phyloP scores from a whole-genome alignment of 2,113 vertebrate species.

The Morone saxatilis region DNA sequence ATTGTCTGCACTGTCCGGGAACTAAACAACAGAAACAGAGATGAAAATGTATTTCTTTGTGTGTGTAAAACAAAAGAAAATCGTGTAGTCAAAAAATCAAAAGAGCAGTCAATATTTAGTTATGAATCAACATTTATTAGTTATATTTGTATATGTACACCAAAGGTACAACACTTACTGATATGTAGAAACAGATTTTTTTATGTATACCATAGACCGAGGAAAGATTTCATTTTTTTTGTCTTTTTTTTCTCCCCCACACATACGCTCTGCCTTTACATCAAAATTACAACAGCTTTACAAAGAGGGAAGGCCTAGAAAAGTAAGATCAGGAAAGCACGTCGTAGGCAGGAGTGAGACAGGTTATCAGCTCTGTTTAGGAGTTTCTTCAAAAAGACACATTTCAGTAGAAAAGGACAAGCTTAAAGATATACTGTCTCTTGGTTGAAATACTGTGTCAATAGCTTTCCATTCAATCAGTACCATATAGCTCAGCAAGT shows the following conservation, averaged over 20 bases:
- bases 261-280: conserved; percentile 78
- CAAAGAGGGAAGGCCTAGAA: conserved; percentile 85
- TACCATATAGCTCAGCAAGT: conserved; percentile 46
- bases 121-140: conserved; percentile 98
- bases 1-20: background rate
- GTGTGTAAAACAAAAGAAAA: background rate
- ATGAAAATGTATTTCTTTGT: background rate
- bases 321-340: conserved; percentile 75
- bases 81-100: conserved; percentile 10
- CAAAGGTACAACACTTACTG: conserved; percentile 94
- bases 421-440: conserved; percentile 55
- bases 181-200: conserved; percentile 88
- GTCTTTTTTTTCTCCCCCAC: conserved; percentile 67
- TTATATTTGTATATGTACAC: conserved; percentile 95
- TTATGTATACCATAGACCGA: conserved; percentile 82
- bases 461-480: conserved; percentile 40
- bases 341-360: conserved; percentile 59
- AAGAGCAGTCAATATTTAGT: conserved; percentile 79
- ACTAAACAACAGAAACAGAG: background rate
- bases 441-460: conserved; percentile 47
- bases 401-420: conserved; percentile 72
- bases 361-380: conserved; percentile 59
- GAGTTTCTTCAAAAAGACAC: conserved; percentile 57
- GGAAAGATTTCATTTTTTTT: conserved; percentile 81
- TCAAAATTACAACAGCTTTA: conserved; percentile 89